Percentiles rank a stretch among this genome's conserved stretches.
Evolutionary conservation across 1,140 invertebrate genomes (phyloP).

Genomic region (Proales similis): DNA sequence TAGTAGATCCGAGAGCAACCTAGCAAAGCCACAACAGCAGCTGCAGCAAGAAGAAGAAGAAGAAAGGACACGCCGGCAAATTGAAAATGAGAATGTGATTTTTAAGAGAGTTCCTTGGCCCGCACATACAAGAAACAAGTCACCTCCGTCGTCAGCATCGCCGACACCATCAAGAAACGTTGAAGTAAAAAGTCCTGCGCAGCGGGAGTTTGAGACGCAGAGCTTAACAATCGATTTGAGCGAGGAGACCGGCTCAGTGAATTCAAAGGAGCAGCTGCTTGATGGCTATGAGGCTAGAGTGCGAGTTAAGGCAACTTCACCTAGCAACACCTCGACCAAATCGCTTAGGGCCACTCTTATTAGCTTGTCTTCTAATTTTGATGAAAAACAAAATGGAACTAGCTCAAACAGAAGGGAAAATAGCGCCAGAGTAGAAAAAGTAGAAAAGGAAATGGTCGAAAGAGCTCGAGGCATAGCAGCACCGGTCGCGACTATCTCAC

Average conservation of each 20-base stretch:
- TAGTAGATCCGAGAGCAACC: neutral
- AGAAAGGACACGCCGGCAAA: too few relatives aligned
- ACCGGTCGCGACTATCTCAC: neutral
- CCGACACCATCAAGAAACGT: neutral
- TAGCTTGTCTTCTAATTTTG: too few relatives aligned
- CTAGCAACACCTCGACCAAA: neutral
- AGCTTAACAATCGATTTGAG: constrained; percentile 19
- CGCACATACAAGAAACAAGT: constrained; percentile 9
- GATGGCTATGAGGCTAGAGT: constrained; percentile 1
- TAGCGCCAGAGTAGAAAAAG: too few relatives aligned
- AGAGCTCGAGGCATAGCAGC: neutral
- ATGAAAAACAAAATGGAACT: too few relatives aligned
- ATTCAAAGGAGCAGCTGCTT: neutral
- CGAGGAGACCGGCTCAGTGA: constrained; percentile 11
- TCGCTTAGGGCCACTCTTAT: too few relatives aligned
- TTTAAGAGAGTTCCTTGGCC: constrained; percentile 7
- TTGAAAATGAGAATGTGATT: neutral
- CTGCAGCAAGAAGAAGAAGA: too few relatives aligned
- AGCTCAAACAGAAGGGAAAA: too few relatives aligned
- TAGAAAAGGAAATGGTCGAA: neutral
- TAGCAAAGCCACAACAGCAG: too few relatives aligned
- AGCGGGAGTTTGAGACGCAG: constrained; percentile 21
- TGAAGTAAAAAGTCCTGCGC: neutral
- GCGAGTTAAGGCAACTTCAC: neutral
- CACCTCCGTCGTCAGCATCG: neutral